Conservation (phyloP, 2,797 vertebrate genomes). For the Sebastes dallii region DNA sequence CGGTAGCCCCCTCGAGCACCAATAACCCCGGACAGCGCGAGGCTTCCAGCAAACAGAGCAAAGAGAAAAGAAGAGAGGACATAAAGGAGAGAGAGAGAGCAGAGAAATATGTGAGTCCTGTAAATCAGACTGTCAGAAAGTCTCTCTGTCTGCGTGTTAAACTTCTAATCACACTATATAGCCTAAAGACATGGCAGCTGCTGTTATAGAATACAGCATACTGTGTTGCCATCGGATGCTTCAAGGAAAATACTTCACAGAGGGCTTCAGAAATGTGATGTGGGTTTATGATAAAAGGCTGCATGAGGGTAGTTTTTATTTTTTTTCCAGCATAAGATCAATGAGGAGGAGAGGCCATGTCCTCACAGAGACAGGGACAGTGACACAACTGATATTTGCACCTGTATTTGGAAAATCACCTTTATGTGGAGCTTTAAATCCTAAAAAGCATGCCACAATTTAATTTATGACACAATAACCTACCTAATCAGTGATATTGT, state of each 20-base stretch:
- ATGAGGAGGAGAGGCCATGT: slow-evolving; percentile 23
- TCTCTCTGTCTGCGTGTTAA: slow-evolving; percentile 36
- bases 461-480: not conserved
- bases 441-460: not conserved
- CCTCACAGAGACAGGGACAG: slow-evolving; percentile 5
- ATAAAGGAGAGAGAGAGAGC: slow-evolving; percentile 71
- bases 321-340: slow-evolving; percentile 4
- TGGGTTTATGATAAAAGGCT: slow-evolving; percentile 16
- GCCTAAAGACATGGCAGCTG: not conserved
- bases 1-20: slow-evolving; percentile 79
- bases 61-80: slow-evolving; percentile 68
- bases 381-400: slow-evolving; percentile 21
- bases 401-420: slow-evolving; percentile 17
- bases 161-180: not conserved
- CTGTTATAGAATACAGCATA: not conserved
- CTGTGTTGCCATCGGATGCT: slow-evolving; percentile 13
- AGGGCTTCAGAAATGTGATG: slow-evolving; percentile 9
- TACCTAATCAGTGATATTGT: not conserved
- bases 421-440: not conserved
- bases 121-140: slow-evolving; percentile 89
- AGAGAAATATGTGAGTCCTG: slow-evolving; percentile 82
- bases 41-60: slow-evolving; percentile 85
- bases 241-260: slow-evolving; percentile 16
- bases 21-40: slow-evolving; percentile 81
- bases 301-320: not conserved